Base-by-base conservation (phyloP, 2,113 vertebrate species). In the Lichenostomus cassidix region DNA sequence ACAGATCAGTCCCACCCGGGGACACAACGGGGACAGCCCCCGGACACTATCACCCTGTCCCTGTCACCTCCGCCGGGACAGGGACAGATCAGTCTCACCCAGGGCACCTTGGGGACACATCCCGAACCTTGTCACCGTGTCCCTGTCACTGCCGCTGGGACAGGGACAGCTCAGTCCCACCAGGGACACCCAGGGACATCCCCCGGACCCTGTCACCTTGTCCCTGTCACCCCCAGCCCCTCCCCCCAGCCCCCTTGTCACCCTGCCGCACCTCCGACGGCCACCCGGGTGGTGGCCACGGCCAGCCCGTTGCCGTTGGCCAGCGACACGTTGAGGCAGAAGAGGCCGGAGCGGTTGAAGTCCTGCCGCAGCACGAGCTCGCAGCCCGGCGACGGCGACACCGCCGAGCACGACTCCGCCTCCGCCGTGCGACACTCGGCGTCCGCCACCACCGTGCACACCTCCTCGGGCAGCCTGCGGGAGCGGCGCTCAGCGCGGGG, bases 261-360 rank as follows among this genome's bases (percentile, higher is more conserved):
- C 71, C 41, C 4, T 13, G 63, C 74, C 97, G 97, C 98, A 97
- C 98, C 96, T 95, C 98, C 97, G 15, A 99, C 95, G 47, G 97
- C 97, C 95, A 99, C 98, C 28, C 97, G 98, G 15, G 99, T 98
- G 91, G 98, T 99, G 76, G 99, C 96, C 90, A 98, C 87, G 23
- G 99, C 99, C 88, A 99, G 97, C 91, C 99, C 98, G 87, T 98
- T 98, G 59, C 98, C 98, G 90, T 99, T 98, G 77, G 98, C 98
- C 96, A 99, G 71, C 31, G 99, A 99, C 70, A 99, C 98, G 75
- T 99, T 99, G 93, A 99, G 98, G 94, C 99, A 99, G 97, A 98
- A 99, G 49, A 98, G 97, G 22, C 99, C 99, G 2, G 98, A 98
- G 67, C 98, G 97, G 55, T 98, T 98, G 96, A 99, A 98, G 89